A percentile compares a stretch with the other conserved stretches of the same genome.
phyloP scores from a whole-genome alignment of 2,797 vertebrate species.

The Lepilemur ruficaudatus region DNA sequence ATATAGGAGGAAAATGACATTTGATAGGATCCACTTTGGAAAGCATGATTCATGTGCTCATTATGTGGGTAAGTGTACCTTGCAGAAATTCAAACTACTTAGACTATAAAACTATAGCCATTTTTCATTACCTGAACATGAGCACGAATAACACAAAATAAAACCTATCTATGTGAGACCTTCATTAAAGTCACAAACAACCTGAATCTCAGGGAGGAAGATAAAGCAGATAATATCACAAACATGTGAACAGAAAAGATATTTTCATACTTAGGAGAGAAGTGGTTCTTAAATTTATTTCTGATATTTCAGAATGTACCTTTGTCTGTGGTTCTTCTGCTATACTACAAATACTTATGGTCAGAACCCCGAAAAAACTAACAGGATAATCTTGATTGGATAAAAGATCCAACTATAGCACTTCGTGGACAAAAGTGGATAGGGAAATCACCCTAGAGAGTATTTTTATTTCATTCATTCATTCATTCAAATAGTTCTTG shows the following conservation, averaged over 20 bases:
- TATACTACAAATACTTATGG: not conserved
- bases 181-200: constrained; percentile 55
- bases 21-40: constrained; percentile 26
- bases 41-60: constrained; percentile 60
- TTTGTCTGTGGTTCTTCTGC: not conserved
- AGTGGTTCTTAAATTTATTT: not conserved
- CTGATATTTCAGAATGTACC: not conserved
- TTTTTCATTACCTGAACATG: constrained; percentile 52
- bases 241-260: not conserved
- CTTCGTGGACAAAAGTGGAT: not conserved
- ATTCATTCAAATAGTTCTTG: not conserved
- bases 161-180: not conserved
- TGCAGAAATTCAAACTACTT: constrained; percentile 48
- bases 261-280: not conserved
- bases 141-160: constrained; percentile 1
- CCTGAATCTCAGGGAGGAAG: not conserved
- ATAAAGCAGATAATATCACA: not conserved
- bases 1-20: constrained; percentile 39
- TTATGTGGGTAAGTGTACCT: constrained; percentile 32
- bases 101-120: constrained; percentile 48
- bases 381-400: not conserved
- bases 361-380: constrained; percentile 41
- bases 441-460: not conserved
- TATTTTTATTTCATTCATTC: not conserved
- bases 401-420: not conserved